A percentile compares a stretch with the other conserved stretches of the same genome.
These are phyloP conservation scores for Carabus problematicus DNA, from an alignment of 2,888 invertebrate species.

Conservation along the genomic window DNA sequence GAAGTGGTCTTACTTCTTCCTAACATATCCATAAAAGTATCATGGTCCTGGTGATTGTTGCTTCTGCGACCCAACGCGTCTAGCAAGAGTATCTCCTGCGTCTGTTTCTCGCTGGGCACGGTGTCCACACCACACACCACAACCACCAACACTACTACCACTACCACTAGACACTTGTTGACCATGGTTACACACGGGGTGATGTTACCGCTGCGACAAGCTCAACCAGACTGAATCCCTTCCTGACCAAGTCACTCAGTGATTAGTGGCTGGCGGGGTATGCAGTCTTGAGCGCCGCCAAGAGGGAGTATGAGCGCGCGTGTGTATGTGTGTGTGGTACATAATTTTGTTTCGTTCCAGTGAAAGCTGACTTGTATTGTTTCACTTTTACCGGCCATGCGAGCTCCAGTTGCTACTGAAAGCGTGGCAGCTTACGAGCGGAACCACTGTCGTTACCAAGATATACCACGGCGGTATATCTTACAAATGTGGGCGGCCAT, in stretches of 20 bases:
- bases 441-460: no score
- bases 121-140: slow-evolving; percentile 50
- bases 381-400: slow-evolving; percentile 52
- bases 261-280: slow-evolving; percentile 1
- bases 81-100: slow-evolving; percentile 76
- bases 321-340: slow-evolving; percentile 15
- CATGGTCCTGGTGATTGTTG: slow-evolving; percentile 66
- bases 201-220: slow-evolving; percentile 18
- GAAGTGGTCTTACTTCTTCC: slow-evolving; percentile 78
- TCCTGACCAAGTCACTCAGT: background rate
- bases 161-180: slow-evolving; percentile 8
- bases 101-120: slow-evolving; percentile 70
- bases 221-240: slow-evolving; percentile 28
- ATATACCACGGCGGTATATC: no score
- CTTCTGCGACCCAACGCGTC: slow-evolving; percentile 75
- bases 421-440: slow-evolving; percentile 46
- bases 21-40: slow-evolving; percentile 82
- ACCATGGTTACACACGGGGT: slow-evolving; percentile 12
- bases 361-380: slow-evolving; percentile 50
- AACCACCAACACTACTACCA: slow-evolving; percentile 19
- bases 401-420: slow-evolving; percentile 52
- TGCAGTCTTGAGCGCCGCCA: background rate
- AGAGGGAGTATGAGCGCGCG: background rate
- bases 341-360: slow-evolving; percentile 40
- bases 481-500: background rate